Evolutionary conservation across 2,797 vertebrate genomes (phyloP).

Genomic region (Ara ararauna): DNA sequence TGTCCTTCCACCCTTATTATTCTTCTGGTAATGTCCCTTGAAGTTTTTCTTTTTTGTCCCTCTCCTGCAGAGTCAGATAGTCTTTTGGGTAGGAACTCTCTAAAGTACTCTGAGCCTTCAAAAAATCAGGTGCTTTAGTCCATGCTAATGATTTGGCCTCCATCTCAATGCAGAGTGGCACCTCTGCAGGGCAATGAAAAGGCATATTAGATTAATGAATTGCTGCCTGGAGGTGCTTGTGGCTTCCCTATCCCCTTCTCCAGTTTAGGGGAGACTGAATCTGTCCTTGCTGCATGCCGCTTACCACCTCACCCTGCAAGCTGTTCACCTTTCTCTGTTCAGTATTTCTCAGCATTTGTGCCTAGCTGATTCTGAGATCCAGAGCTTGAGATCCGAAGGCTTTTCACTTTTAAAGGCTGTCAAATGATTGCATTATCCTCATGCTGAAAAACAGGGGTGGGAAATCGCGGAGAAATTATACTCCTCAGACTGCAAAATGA

Average conservation of each 20-base stretch:
- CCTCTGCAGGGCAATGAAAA: neutral
- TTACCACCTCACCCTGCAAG: neutral
- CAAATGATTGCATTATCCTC: neutral
- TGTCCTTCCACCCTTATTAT: neutral
- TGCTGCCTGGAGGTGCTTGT: neutral
- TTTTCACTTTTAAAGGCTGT: slow-evolving; percentile 36
- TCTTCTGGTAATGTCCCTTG: neutral
- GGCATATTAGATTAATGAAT: neutral
- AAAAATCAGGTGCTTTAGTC: neutral
- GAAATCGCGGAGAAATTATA: neutral
- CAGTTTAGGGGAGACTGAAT: neutral
- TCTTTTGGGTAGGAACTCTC: neutral
- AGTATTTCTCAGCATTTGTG: neutral
- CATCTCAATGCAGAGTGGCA: neutral
- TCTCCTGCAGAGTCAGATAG: neutral
- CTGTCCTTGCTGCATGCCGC: neutral
- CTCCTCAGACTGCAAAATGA: neutral
- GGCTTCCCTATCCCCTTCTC: neutral
- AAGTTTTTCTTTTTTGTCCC: neutral
- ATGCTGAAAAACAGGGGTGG: neutral
- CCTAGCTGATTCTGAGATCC: neutral
- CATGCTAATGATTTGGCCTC: slow-evolving; percentile 8
- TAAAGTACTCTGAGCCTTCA: neutral
- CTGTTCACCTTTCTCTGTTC: neutral
- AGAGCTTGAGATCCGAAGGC: neutral